Percentiles rank a stretch among this genome's conserved stretches.
phyloP scores from a whole-genome alignment of 2,888 invertebrate genomes.

The Gastracanthus pulcherrimus region DNA sequence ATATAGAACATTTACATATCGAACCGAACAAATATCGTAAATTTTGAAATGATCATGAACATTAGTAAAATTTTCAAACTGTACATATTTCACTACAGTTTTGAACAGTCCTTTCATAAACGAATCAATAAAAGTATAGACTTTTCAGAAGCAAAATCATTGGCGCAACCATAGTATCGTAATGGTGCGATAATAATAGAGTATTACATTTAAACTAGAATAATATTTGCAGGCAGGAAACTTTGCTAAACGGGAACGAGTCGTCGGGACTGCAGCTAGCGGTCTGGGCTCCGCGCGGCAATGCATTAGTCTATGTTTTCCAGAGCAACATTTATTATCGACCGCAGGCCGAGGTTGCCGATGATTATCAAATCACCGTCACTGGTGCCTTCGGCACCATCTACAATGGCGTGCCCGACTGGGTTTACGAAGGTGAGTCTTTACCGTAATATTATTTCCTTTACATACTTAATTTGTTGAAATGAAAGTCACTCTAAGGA shows the following conservation, averaged over 20 bases:
- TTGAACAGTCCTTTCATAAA: too few relatives aligned
- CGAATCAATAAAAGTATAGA: too few relatives aligned
- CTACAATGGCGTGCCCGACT: constrained; percentile 94
- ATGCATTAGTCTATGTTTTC: constrained; percentile 85
- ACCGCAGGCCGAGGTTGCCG: constrained; percentile 77
- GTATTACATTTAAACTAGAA: too few relatives aligned
- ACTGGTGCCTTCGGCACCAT: constrained; percentile 82
- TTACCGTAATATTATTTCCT: constrained; percentile 2
- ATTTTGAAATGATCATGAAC: too few relatives aligned
- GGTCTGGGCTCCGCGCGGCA: constrained; percentile 88
- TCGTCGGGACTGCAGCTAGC: constrained; percentile 83
- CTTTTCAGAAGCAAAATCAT: too few relatives aligned
- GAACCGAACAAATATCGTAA: too few relatives aligned
- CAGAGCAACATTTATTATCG: constrained; percentile 89
- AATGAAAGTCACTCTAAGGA: too few relatives aligned
- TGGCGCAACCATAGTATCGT: too few relatives aligned
- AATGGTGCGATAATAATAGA: background rate
- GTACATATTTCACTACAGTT: too few relatives aligned
- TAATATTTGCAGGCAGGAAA: constrained; percentile 64
- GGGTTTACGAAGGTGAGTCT: constrained; percentile 93
- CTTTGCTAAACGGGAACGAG: constrained; percentile 69
- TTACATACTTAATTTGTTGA: background rate
- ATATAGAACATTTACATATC: too few relatives aligned
- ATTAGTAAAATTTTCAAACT: too few relatives aligned
- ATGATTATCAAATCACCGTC: constrained; percentile 81